Evolutionary conservation across 2,797 vertebrate species (phyloP).

Genomic region (Neosalanx taihuensis): DNA sequence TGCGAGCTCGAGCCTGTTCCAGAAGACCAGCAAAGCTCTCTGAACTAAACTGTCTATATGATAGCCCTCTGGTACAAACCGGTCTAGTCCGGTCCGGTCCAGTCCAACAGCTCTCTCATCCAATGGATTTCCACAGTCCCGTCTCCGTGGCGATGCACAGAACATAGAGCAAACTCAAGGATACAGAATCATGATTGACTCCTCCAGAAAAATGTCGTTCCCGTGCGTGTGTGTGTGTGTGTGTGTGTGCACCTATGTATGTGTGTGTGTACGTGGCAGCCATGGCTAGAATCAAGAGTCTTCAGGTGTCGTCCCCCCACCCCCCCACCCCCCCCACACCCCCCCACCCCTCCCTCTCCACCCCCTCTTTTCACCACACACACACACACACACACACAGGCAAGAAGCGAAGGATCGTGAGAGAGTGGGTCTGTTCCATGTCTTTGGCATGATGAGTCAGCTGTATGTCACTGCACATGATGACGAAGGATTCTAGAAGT

Average conservation of each 20-base stretch:
- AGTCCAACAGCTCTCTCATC: slow-evolving; percentile 10
- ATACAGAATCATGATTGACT: slow-evolving; percentile 55
- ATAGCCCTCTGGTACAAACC: neutral
- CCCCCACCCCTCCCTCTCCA: slow-evolving; percentile 24
- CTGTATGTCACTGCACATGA: slow-evolving; percentile 73
- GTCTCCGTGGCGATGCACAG: slow-evolving; percentile 32
- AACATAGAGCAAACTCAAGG: slow-evolving; percentile 30
- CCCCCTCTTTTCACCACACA: slow-evolving; percentile 22
- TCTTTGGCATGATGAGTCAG: slow-evolving; percentile 96
- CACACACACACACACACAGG: slow-evolving; percentile 72
- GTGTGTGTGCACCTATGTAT: neutral
- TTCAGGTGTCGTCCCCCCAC: neutral
- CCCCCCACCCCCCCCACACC: no score
- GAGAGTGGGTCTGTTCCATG: slow-evolving; percentile 51
- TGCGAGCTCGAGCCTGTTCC: slow-evolving; percentile 56
- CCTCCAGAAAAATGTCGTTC: slow-evolving; percentile 68
- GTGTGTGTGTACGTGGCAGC: neutral
- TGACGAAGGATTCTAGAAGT: slow-evolving; percentile 7
- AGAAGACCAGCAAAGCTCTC: slow-evolving; percentile 52
- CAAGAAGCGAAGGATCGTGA: slow-evolving; percentile 61
- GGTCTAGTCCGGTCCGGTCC: neutral
- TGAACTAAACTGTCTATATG: slow-evolving; percentile 6
- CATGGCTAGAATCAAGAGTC: neutral
- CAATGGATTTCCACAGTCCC: slow-evolving; percentile 15
- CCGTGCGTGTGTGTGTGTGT: slow-evolving; percentile 29